Base-by-base conservation (phyloP, 2,888 invertebrate species). In the Candidula unifasciata region DNA sequence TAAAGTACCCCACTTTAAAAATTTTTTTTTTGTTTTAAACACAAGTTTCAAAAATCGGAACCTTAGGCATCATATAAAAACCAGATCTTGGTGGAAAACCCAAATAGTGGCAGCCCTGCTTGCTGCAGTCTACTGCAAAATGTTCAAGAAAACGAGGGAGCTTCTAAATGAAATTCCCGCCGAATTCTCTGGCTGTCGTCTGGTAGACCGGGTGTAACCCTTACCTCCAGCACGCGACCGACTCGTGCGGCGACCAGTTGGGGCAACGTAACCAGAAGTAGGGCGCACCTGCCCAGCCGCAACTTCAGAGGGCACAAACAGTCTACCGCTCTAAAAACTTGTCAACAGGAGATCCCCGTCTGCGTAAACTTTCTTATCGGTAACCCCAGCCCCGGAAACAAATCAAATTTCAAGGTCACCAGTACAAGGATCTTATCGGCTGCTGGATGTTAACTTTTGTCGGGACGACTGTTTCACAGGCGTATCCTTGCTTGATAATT, bases 141-240 rank as follows among this genome's bases (percentile, higher is more conserved):
- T n/a, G 57, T 35, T 71, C 64, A 52, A 30, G 54, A 18, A n/a
- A 44, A 13, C 44, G 44, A 2, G 73, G 8, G 68, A 52, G 57
- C 69, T 13, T 21, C 24, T 24, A 80, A 10, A n/a, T 21, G 33
- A 82, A 52, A 2, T 52, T 66, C 82, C 82, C 82, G 82, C 82
- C 82, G 76, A 76, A 82, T 81, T 81, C 73, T 60, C n/a, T 0
- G 24, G 64, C 52, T 66, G 76, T 76, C 66, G 30, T 52, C 54
- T 76, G 60, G n/a, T 44, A 52, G 35, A n/a, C 54, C 37, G 10
- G 18, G 24, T 6, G 57, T 54, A n/a, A 30, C 83, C 77, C 69
- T 78, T 83, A 83, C 78, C 83, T 78, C 83, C 83, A 78, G 83
- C 83, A 78, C 83, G 83, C 77, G 83, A 83, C 78, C 71, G 83